Evolutionary conservation across 2,113 vertebrate species (phyloP), one percentile per base, ranked within the genome.

Genomic region (Vulpes vulpes): DNA sequence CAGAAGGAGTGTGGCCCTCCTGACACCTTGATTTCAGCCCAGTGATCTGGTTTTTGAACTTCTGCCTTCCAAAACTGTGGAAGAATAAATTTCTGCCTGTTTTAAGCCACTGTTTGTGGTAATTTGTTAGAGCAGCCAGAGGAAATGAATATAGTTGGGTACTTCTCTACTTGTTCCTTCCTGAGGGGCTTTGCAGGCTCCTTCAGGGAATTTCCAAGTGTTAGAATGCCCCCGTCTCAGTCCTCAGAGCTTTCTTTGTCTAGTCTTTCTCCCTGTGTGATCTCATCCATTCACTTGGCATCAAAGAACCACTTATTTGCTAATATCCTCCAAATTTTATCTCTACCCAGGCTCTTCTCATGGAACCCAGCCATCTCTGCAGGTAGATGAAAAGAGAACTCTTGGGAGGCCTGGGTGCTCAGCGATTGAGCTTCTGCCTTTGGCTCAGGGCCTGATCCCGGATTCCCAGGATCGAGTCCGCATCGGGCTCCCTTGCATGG

Each of bases 21-120:
- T 91, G 49, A 55, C 19, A 20, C 27, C 59, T 86, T 85, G 32
- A 79, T 43, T 76, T 89, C 74, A 74, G 93, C 89, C 38, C 59
- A 67, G 65, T 43, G 59, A 74, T 82, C 84, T 73, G 65, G 89
- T 93, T 71, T 76, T 80, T 85, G 59, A 90, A 59, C 65, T 81
- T 69, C 80, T 76, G 85, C 38, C 49, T 14, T 88, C 38, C 89
- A 89, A 25, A 65, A 65, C 62, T 85, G 19, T 23, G 57, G 79
- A 53, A 74, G 38, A 89, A 85, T 12, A 93, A 27, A 76, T 53
- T 90, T 96, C 59, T 69, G 59, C 51, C 64, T 86, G 53, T 69
- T 35, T 62, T 32, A 86, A 86, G 51, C 38, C 51, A 35, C 35
- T 17, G 19, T 60, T n/a, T 57, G 11, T 49, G 35, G 27, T 59